Base-by-base conservation (phyloP, 2,888 invertebrate genomes). In the Amphiduros pacificus region DNA sequence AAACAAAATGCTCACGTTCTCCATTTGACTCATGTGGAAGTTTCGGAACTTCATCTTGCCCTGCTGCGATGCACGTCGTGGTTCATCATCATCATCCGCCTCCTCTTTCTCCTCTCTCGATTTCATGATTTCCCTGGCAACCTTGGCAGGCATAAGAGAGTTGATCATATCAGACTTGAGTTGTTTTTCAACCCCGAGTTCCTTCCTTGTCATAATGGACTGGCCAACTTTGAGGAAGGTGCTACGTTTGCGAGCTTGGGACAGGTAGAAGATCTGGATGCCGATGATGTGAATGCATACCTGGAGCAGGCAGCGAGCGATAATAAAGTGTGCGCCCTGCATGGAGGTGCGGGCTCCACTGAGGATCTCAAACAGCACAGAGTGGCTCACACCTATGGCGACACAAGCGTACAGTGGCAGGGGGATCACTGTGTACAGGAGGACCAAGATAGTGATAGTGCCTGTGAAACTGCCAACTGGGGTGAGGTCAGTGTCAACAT, bases 21-120 rank as follows among this genome's bases (percentile, higher is more conserved):
- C 92, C 94, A 96, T 94, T 61, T 91, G 90, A 81, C 91, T 92
- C 95, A 97, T 97, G 77, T 96, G 95, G 82, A 97, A 97, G 6
- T 95, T 94, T 44, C 97, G 88, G 83, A 97, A 97, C 55, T 93
- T 85, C 28, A 62, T 40, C 32, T 57, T 6, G 2, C 60, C 55
- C 1, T 51, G 53, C 2, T n/a, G 14, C 26, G 9, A 5, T 5
- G 20, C 29, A 14, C 26, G 11, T n/a, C 29, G 24, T 26, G 20
- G 9, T 11, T 20, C n/a, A 1, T 20, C 24, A 1, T 64, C 64
- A 24, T 66, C 66, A 17, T 63, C 61, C 1, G 51, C 49, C 40
- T 63, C 50, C 44, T 59, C 55, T 29, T n/a, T 49, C 26, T 74
- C 71, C 22, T 62, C 66, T 9, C 64, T 41, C 22, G 65, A 55